These are phyloP conservation scores for Meteorus sp. DNA, from an alignment of 1,140 invertebrate genomes.

Conservation along the genomic window DNA sequence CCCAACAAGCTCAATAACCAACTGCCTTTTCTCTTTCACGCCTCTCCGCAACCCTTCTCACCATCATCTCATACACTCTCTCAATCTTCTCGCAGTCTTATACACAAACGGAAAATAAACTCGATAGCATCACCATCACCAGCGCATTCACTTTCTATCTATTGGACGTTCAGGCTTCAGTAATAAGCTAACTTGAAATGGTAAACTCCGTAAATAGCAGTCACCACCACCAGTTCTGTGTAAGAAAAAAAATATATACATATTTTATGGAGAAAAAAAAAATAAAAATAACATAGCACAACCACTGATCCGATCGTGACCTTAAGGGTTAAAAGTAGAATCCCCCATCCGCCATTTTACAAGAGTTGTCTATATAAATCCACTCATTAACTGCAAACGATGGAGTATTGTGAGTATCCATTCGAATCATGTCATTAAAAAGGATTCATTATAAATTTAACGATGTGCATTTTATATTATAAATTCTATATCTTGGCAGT, in stretches of 20 bases:
- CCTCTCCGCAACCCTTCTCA: background rate
- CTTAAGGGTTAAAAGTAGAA: conserved; percentile 22
- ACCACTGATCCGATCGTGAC: conserved; percentile 9
- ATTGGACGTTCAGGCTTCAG: conserved; percentile 1
- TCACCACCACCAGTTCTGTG: conserved; percentile 4
- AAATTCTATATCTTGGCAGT: too few relatives aligned
- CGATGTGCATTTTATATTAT: too few relatives aligned
- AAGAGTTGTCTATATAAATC: too few relatives aligned
- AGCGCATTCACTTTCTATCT: background rate
- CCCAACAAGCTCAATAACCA: background rate
- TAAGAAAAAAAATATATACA: conserved; percentile 23
- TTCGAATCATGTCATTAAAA: too few relatives aligned
- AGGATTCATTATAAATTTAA: too few relatives aligned
- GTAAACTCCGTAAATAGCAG: conserved; percentile 21
- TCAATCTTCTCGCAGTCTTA: too few relatives aligned
- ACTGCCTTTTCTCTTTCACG: background rate
- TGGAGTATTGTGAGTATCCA: too few relatives aligned
- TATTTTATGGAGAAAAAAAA: too few relatives aligned
- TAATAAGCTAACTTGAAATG: conserved; percentile 20
- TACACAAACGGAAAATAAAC: too few relatives aligned
- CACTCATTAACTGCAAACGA: too few relatives aligned
- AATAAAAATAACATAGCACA: too few relatives aligned
- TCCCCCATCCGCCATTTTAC: background rate
- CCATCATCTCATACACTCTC: background rate
- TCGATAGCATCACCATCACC: too few relatives aligned